Base-by-base conservation (phyloP, 1,140 invertebrate species). In the Nasonia longicornis region DNA sequence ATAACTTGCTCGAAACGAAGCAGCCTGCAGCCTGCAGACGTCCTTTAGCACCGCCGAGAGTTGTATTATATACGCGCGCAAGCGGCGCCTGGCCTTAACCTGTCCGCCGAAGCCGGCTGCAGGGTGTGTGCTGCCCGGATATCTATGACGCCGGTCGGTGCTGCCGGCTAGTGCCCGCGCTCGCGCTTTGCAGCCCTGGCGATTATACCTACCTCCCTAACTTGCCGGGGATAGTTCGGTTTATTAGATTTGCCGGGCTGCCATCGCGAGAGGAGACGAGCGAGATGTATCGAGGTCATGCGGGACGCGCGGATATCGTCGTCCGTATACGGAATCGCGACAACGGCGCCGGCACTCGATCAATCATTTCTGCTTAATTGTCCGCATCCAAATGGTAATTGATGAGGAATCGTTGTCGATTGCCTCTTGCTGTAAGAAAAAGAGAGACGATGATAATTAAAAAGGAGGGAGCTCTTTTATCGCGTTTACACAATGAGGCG, bases 1-100 rank as follows among this genome's bases (percentile, higher is more conserved):
- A 91, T 91, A 91, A 91, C 90, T 90, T 89, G 86, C 85, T 82
- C 42, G 45, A 70, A 42, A 52, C 66, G 20, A 38, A 16, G 67
- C 45, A 42, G 66, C 10, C 52, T 29, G 12, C 16, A 1, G 75
- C 22, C 22, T 22, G 22, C 22, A 22, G 35, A 64, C 48, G 45
- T 73, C 35, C 71, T 80, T 74, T 80, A 74, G 58, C 70, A 10
- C 66, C 20, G 66, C 26, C 11, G 52, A 67, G 66, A 45, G 58
- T 38, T 45, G 63, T 52, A 77, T 42, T 31, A 64, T 58, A 26
- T n/a, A 29, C n/a, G 31, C 45, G 77, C 29, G 77, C 42, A 29
- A 71, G 70, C 20, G 16, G 16, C 4, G 22, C 16, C 64, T 35
- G 52, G 45, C 42, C 26, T n/a, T 35, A 38, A 76, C 52, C 73